phyloP scores from a whole-genome alignment of 2,888 invertebrate genomes.

The Orgyia antiqua region DNA sequence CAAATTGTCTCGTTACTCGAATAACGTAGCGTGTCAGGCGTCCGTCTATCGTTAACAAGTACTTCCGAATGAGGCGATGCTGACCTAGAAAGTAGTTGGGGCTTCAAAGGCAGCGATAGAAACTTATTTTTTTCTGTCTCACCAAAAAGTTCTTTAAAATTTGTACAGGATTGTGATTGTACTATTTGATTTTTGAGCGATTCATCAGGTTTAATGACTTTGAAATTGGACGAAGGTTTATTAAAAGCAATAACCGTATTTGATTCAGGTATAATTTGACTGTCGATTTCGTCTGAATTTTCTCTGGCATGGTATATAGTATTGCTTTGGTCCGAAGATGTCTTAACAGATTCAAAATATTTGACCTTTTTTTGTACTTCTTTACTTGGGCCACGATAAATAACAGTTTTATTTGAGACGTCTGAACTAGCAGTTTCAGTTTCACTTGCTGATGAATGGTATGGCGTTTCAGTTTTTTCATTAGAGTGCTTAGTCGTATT shows the following conservation, averaged over 20 bases:
- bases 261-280: conserved; percentile 29
- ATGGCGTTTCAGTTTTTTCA: conserved; percentile 48
- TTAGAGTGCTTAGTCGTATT: conserved; percentile 25
- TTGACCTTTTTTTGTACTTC: conserved; percentile 86
- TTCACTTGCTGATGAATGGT: conserved; percentile 79
- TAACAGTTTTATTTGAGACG: conserved; percentile 83
- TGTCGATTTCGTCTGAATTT: conserved; percentile 68
- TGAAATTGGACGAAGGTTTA: conserved; percentile 26
- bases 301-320: conserved; percentile 75
- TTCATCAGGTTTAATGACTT: conserved; percentile 23
- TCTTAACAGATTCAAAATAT: conserved; percentile 86
- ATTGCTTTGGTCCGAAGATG: conserved; percentile 62
- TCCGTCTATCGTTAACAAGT: conserved; percentile 61
- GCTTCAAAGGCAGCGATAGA: conserved; percentile 70
- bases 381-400: conserved; percentile 78
- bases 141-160: conserved; percentile 90
- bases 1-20: conserved; percentile 83
- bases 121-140: conserved; percentile 81
- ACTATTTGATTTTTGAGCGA: conserved; percentile 48
- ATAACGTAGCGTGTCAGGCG: conserved; percentile 71
- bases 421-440: conserved; percentile 86
- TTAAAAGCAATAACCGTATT: conserved; percentile 8
- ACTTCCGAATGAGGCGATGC: conserved; percentile 75
- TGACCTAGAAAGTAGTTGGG: conserved; percentile 66
- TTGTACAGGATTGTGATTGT: conserved; percentile 84